Evolutionary conservation across 2,797 vertebrate genomes (phyloP).

Genomic region (Poeciliopsis turneri): DNA sequence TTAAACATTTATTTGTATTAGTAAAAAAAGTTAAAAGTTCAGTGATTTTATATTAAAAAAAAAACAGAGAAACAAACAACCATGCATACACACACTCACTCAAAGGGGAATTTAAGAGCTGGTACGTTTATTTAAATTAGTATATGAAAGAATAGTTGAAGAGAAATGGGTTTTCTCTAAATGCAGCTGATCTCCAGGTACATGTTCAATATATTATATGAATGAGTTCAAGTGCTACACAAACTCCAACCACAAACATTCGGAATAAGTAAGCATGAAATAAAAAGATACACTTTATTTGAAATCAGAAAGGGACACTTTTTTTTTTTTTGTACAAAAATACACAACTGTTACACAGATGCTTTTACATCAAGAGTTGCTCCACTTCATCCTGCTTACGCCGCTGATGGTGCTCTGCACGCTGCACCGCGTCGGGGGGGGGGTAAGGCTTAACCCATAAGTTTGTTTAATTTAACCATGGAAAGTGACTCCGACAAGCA

Average conservation of each 20-base stretch:
- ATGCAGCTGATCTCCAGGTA: background rate
- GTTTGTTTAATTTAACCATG: conserved; percentile 47
- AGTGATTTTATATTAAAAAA: too few relatives aligned
- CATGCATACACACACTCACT: background rate
- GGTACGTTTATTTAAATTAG: background rate
- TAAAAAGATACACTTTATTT: conserved; percentile 83
- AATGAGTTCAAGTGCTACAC: background rate
- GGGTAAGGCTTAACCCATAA: conserved; percentile 49
- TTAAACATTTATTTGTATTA: background rate
- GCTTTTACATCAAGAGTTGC: conserved; percentile 61
- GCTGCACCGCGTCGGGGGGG: conserved; percentile 57
- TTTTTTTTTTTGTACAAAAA: conserved; percentile 79
- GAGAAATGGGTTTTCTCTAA: background rate
- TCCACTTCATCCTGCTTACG: conserved; percentile 60
- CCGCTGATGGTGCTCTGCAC: conserved; percentile 57
- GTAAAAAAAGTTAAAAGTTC: background rate
- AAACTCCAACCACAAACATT: conserved; percentile 10
- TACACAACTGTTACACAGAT: conserved; percentile 70
- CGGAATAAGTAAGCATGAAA: conserved; percentile 67
- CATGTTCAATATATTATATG: background rate
- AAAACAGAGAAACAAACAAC: background rate
- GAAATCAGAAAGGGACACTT: conserved; percentile 73
- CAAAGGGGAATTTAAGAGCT: background rate
- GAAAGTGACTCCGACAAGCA: conserved; percentile 65
- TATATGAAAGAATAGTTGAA: background rate